phyloP scores from a whole-genome alignment of 1,140 invertebrate species.

The Tenebrio molitor region DNA sequence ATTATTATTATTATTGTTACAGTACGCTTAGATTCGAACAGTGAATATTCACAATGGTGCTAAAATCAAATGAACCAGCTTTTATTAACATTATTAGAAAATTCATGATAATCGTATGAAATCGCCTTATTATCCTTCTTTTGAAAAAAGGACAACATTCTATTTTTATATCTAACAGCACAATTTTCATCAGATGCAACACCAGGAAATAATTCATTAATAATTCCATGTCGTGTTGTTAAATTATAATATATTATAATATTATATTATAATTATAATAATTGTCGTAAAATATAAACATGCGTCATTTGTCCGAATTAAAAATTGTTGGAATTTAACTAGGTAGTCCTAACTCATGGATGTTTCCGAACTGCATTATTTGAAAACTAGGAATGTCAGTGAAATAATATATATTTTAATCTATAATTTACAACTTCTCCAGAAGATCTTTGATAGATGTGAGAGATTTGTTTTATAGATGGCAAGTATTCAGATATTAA shows the following conservation, averaged over 20 bases:
- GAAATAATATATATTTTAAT: constrained; percentile 13
- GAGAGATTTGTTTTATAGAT: constrained; percentile 10
- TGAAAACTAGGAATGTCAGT: constrained; percentile 1
- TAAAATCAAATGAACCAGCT: too few relatives aligned
- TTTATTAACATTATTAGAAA: too few relatives aligned
- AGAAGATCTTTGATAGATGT: constrained; percentile 13
- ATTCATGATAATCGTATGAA: too few relatives aligned
- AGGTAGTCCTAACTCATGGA: constrained; percentile 5
- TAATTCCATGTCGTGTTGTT: constrained; percentile 4
- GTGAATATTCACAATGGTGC: too few relatives aligned
- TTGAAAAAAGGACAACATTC: background rate
- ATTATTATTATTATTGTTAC: too few relatives aligned
- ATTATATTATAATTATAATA: constrained; percentile 1
- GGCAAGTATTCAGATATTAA: constrained; percentile 6
- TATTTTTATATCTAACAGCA: constrained; percentile 1
- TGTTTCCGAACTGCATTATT: constrained; percentile 3
- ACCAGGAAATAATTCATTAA: constrained; percentile 14
- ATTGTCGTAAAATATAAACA: background rate
- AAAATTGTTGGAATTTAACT: constrained; percentile 11
- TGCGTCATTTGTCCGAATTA: background rate
- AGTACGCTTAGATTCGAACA: too few relatives aligned
- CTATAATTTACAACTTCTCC: constrained; percentile 13
- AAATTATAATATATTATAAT: background rate
- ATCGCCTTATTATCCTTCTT: too few relatives aligned
- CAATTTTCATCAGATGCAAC: constrained; percentile 1